These are phyloP conservation scores for Dromius quadrimaculatus DNA, from an alignment of 2,888 invertebrate species.

Conservation along the genomic window DNA sequence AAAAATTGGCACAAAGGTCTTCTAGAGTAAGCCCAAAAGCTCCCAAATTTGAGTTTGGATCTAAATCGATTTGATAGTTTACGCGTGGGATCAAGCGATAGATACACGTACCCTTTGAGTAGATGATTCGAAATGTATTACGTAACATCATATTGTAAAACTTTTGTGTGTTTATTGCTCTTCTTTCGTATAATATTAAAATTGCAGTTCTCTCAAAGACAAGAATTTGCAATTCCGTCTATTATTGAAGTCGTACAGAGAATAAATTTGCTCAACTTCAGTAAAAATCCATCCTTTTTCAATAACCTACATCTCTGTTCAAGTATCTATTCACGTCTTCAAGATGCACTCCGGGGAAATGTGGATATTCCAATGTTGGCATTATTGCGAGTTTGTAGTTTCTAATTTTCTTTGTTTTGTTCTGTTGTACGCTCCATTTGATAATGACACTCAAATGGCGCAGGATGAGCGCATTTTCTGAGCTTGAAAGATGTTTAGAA, in stretches of 20 bases:
- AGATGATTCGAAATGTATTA: too few relatives aligned
- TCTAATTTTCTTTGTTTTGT: constrained; percentile 40
- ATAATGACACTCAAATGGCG: neutral
- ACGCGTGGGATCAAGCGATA: too few relatives aligned
- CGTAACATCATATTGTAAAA: too few relatives aligned
- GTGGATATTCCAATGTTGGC: constrained; percentile 29
- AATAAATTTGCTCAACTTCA: constrained; percentile 46
- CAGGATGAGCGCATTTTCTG: too few relatives aligned
- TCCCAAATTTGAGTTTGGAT: too few relatives aligned
- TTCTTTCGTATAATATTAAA: neutral
- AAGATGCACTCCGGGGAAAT: constrained; percentile 24
- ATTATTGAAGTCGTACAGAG: constrained; percentile 43
- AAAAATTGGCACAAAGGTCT: too few relatives aligned
- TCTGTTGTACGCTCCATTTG: constrained; percentile 14
- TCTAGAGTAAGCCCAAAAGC: too few relatives aligned
- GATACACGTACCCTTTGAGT: too few relatives aligned
- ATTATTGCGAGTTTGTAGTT: constrained; percentile 42
- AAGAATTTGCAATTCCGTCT: constrained; percentile 11
- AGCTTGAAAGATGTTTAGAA: too few relatives aligned
- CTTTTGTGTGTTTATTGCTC: too few relatives aligned
- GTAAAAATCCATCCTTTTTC: constrained; percentile 47
- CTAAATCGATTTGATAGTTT: too few relatives aligned
- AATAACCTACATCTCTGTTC: constrained; percentile 35
- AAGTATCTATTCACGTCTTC: constrained; percentile 13
- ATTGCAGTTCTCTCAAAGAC: constrained; percentile 15